Conservation (phyloP, 2,888 invertebrate genomes). For the Cremastinae sp. region DNA sequence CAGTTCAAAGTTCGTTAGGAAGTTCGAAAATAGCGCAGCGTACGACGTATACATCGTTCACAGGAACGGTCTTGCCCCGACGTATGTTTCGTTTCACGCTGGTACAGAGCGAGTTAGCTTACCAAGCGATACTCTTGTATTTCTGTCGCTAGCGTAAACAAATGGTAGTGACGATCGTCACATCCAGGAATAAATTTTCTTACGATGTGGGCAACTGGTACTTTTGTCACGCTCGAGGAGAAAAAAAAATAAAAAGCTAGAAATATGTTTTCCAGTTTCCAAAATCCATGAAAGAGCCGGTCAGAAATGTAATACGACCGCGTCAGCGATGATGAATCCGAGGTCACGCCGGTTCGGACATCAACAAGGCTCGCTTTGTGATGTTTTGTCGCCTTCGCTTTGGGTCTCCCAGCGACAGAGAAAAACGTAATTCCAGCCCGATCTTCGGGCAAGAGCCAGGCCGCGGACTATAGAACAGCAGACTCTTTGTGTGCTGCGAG, state of each 20-base stretch:
- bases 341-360: conserved; percentile 71
- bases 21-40: conserved; percentile 62
- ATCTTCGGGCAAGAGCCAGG: conserved; percentile 31
- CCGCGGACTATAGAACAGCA: conserved; percentile 78
- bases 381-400: conserved; percentile 75
- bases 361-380: conserved; percentile 78
- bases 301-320: conserved; percentile 22
- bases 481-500: conserved; percentile 76
- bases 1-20: conserved; percentile 28
- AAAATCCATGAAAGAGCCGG: conserved; percentile 14
- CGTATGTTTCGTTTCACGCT: conserved; percentile 76
- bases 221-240: neutral
- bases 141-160: conserved; percentile 79
- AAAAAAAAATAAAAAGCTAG: neutral
- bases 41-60: conserved; percentile 50
- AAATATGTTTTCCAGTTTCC: neutral
- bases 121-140: conserved; percentile 77
- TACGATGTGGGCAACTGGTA: conserved; percentile 32
- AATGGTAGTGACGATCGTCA: conserved; percentile 75
- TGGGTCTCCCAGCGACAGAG: conserved; percentile 59
- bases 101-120: conserved; percentile 17
- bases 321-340: conserved; percentile 53
- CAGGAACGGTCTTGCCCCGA: conserved; percentile 61
- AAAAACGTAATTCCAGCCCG: conserved; percentile 68
- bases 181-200: conserved; percentile 75